A percentile compares a stretch with the other conserved stretches of the same genome.
Evolutionary conservation across 2,888 invertebrate species (phyloP).

Genomic region (Oligia latruncula): DNA sequence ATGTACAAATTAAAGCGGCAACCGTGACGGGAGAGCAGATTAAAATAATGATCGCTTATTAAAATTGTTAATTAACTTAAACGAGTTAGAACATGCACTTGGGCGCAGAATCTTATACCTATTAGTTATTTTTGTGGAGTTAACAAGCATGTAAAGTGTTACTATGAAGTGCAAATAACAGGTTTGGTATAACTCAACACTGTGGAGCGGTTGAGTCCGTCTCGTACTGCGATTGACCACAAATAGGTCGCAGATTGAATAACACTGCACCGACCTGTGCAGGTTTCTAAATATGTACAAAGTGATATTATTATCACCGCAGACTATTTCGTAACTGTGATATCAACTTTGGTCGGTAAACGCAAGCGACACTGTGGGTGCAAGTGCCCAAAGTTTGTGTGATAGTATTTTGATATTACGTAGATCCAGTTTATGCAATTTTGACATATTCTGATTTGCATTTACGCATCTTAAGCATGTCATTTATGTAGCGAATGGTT

Average conservation of each 20-base stretch:
- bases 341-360: conserved; percentile 63
- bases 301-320: conserved; percentile 85
- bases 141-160: conserved; percentile 45
- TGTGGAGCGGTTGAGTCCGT: conserved; percentile 71
- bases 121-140: conserved; percentile 57
- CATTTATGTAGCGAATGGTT: conserved; percentile 12
- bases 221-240: conserved; percentile 82
- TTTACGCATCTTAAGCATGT: conserved; percentile 22
- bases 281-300: conserved; percentile 88
- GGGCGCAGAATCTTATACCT: conserved; percentile 38
- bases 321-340: conserved; percentile 82
- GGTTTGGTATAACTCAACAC: conserved; percentile 64
- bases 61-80: conserved; percentile 80
- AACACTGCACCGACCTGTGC: conserved; percentile 82
- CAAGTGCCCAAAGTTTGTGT: conserved; percentile 62
- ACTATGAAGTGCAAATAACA: conserved; percentile 64
- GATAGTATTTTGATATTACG: conserved; percentile 49
- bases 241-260: conserved; percentile 89
- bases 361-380: conserved; percentile 64
- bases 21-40: conserved; percentile 80
- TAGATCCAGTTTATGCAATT: conserved; percentile 46
- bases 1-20: conserved; percentile 76
- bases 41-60: conserved; percentile 81
- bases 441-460: conserved; percentile 38
- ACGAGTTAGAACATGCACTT: conserved; percentile 69